Conservation (phyloP, 2,888 invertebrate species). For the Papilio elwesi region DNA sequence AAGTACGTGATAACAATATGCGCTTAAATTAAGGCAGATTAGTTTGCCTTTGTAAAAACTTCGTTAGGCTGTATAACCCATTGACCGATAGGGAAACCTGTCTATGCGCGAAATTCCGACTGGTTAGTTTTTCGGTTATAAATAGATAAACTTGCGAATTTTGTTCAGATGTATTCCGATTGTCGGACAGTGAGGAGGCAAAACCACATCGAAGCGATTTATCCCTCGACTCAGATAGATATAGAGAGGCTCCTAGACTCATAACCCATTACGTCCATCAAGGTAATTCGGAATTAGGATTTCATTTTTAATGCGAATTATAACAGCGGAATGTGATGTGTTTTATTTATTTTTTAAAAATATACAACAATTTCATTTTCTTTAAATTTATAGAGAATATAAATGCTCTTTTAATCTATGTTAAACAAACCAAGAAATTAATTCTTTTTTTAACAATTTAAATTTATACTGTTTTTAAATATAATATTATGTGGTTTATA, state of each 20-base stretch:
- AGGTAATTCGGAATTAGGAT: conserved; percentile 24
- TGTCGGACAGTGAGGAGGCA: conserved; percentile 31
- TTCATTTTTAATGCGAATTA: background rate
- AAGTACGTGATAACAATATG: conserved; percentile 16
- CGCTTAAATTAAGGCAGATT: conserved; percentile 24
- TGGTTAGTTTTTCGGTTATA: conserved; percentile 38
- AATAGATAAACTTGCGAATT: conserved; percentile 34
- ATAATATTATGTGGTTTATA: background rate
- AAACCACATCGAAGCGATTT: background rate
- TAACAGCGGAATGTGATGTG: background rate
- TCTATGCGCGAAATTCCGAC: conserved; percentile 28
- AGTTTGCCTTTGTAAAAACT: conserved; percentile 36
- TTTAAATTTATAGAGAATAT: background rate
- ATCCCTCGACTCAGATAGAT: conserved; percentile 14
- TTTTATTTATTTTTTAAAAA: background rate
- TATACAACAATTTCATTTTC: background rate
- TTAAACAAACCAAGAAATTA: background rate
- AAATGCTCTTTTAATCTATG: background rate
- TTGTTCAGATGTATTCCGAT: conserved; percentile 36
- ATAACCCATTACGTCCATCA: background rate
- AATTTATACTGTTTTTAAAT: background rate
- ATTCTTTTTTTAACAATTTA: background rate
- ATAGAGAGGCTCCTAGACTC: conserved; percentile 3
- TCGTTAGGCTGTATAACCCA: conserved; percentile 21
- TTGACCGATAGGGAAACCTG: conserved; percentile 36